Evolutionary conservation across 2,797 vertebrate species (phyloP).

Genomic region (Chromis chromis): DNA sequence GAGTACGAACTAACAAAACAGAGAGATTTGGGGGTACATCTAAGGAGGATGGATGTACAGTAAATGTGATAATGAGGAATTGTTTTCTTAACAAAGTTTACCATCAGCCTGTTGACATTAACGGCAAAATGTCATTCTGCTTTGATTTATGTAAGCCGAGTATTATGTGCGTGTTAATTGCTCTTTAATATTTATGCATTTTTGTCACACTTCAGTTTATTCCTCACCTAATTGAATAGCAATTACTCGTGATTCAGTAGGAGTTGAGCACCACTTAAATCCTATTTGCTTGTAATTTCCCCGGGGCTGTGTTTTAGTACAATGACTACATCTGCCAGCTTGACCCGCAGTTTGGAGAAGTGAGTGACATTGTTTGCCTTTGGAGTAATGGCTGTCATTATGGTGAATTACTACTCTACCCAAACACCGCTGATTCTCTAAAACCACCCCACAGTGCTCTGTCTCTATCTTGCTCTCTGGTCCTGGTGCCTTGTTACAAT

Average conservation of each 20-base stretch:
- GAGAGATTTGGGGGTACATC: not conserved
- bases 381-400: conserved; percentile 84
- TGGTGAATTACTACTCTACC: conserved; percentile 78
- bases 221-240: conserved; percentile 42
- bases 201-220: conserved; percentile 27
- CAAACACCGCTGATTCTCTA: conserved; percentile 75
- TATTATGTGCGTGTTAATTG: conserved; percentile 11
- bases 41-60: not conserved
- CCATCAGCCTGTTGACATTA: not conserved
- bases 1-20: conserved; percentile 42
- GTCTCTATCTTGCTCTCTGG: conserved; percentile 63
- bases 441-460: conserved; percentile 63
- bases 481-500: conserved; percentile 82
- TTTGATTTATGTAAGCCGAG: conserved; percentile 16
- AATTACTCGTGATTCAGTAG: conserved; percentile 48
- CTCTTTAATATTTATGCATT: conserved; percentile 28
- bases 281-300: conserved; percentile 59
- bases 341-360: conserved; percentile 64
- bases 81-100: not conserved
- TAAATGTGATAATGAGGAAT: not conserved
- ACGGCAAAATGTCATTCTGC: not conserved
- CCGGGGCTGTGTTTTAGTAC: conserved; percentile 57
- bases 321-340: conserved; percentile 58
- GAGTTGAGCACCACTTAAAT: conserved; percentile 58
- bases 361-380: conserved; percentile 81